A percentile compares a stretch with the other conserved stretches of the same genome.
Evolutionary conservation across 2,113 vertebrate species (phyloP).

Genomic region (Charadrius vociferus): DNA sequence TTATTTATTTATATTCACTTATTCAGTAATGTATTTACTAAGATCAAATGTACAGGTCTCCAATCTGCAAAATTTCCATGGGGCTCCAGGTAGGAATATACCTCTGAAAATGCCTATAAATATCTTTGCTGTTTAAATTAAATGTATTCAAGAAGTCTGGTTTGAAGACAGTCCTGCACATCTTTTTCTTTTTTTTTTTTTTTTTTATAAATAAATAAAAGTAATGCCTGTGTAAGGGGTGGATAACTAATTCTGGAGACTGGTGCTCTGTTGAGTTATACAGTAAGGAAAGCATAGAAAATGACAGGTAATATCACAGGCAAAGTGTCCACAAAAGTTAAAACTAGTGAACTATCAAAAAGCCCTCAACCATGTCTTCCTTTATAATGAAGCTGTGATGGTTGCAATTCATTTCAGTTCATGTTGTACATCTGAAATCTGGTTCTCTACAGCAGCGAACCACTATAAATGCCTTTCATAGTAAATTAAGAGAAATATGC

Average conservation of each 20-base stretch:
- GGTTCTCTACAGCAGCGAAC: neutral
- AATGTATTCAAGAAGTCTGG: neutral
- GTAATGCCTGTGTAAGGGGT: neutral
- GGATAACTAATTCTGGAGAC: neutral
- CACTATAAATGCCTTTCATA: neutral
- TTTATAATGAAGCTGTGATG: neutral
- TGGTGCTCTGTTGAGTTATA: neutral
- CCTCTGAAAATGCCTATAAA: neutral
- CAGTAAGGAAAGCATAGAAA: neutral
- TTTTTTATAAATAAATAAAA: neutral
- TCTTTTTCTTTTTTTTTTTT: neutral
- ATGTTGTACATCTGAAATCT: neutral
- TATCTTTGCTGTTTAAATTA: neutral
- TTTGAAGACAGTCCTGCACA: neutral
- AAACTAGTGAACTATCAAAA: neutral
- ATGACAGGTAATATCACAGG: neutral
- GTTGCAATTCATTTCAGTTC: neutral
- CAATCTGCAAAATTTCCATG: neutral
- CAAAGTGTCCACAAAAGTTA: neutral
- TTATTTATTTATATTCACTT: neutral
- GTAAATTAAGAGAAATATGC: neutral
- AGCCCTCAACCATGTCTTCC: neutral
- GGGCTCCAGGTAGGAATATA: neutral
- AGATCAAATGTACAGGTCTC: neutral
- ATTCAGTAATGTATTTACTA: neutral